Percentiles rank a stretch among this genome's conserved stretches.
Conservation (phyloP, 2,888 invertebrate species). For the Argyresthia goedartella region DNA sequence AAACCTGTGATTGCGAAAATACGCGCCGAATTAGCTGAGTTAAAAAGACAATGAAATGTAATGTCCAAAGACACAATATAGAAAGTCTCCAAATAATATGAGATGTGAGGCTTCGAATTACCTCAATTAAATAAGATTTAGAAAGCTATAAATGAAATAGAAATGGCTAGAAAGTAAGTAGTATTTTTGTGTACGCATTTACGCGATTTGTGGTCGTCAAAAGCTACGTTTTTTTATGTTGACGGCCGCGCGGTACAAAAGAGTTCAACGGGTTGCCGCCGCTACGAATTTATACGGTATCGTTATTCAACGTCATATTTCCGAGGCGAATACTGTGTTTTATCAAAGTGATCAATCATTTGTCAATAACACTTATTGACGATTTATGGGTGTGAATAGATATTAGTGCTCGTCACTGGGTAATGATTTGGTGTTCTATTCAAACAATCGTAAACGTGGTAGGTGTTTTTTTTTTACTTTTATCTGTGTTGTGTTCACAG, state of each 20-base stretch:
- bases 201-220: not conserved
- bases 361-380: not conserved
- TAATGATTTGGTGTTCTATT: not conserved
- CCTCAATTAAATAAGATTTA: constrained; percentile 4
- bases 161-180: constrained; percentile 25
- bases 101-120: not conserved
- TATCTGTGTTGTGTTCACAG: no score
- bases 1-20: no score
- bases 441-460: not conserved
- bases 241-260: constrained; percentile 26
- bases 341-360: not conserved
- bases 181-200: constrained; percentile 3
- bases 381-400: not conserved
- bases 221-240: not conserved
- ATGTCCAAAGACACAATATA: not conserved
- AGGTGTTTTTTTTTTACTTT: not conserved
- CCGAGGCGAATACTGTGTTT: not conserved
- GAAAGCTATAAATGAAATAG: constrained; percentile 1
- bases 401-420: not conserved
- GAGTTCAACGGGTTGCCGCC: constrained; percentile 46
- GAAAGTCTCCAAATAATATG: not conserved
- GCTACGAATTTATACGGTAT: not conserved
- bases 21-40: no score
- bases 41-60: no score
- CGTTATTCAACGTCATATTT: not conserved